Evolutionary conservation across 1,140 invertebrate species (phyloP), one percentile per base, ranked within the genome.

Genomic region (Philopotamus ludificatus): DNA sequence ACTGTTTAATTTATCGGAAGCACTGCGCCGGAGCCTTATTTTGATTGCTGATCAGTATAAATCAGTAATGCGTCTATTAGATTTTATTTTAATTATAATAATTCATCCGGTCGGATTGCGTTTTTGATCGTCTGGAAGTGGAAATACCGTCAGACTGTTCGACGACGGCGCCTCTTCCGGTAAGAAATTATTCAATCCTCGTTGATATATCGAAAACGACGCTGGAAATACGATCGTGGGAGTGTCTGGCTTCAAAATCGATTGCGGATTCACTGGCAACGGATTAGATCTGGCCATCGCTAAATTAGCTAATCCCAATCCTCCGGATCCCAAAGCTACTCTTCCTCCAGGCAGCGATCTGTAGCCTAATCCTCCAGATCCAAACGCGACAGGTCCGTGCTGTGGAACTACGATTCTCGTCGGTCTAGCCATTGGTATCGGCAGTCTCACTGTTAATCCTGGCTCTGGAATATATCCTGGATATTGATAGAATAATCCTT

Each of bases 361-460:
- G 25, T 66, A 66, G 12, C 65, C 65, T 53, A 66, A 45, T 42
- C 65, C 65, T 28, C 65, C 65, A 25, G 65, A 66, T 10, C 65
- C 65, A 4, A 66, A 25, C n/a, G 65, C 65, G 1, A 66, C 21
- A 10, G 39, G n/a, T 41, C 65, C 65, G 18, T 66, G 65, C 42
- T 66, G 65, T 16, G 65, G 65, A 8, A 66, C 65, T 3, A 66
- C 65, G 8, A 66, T 18, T 21, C 65, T 60, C 1, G 65, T 61
- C 15, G 57, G 65, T 45, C 65, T 39, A 9, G 65, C 47, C n/a
- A 39, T 55, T 8, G 10, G 28, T 10, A 66, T 54, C 1, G 65
- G 65, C 15, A 66, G 20, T 34, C 50, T 41, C 1, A 66, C 42
- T 1, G 45, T 22, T 18, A 66, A 26, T 18, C 47, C 65, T n/a